phyloP scores from a whole-genome alignment of 2,888 invertebrate genomes.

The Anoplius nigerrimus region DNA sequence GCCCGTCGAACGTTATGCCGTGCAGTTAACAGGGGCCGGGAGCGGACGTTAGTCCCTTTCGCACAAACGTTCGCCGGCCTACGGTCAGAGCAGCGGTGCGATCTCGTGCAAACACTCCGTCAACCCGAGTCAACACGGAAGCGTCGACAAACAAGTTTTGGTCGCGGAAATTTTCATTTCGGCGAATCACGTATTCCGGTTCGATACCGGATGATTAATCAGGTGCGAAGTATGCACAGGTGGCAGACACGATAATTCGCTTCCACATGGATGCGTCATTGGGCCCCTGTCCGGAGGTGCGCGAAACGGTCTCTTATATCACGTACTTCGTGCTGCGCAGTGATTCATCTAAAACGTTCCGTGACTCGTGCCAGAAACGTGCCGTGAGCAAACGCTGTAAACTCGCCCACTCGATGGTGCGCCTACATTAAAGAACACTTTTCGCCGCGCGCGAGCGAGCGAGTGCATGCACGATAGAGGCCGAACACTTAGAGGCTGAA shows the following conservation, averaged over 20 bases:
- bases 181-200: too few species aligned
- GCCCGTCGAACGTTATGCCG: too few species aligned
- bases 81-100: neutral
- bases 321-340: conserved; percentile 54
- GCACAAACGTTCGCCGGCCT: neutral
- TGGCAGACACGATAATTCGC: conserved; percentile 34
- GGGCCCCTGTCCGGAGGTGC: conserved; percentile 1
- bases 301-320: conserved; percentile 17
- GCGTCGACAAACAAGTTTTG: too few species aligned
- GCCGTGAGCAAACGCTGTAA: conserved; percentile 60
- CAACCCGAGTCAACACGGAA: too few species aligned
- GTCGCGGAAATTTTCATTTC: too few species aligned
- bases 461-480: conserved; percentile 11
- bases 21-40: too few species aligned
- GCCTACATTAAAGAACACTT: conserved; percentile 52
- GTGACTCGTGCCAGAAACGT: conserved; percentile 58
- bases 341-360: conserved; percentile 64
- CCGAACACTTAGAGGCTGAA: conserved; percentile 23
- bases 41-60: neutral
- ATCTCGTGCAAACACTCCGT: too few species aligned
- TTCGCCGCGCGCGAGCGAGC: conserved; percentile 21
- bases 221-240: conserved; percentile 1
- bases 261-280: conserved; percentile 23
- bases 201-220: too few species aligned
- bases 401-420: conserved; percentile 52